Base-by-base conservation (phyloP, 1,140 invertebrate genomes). In the Nasonia giraulti region DNA sequence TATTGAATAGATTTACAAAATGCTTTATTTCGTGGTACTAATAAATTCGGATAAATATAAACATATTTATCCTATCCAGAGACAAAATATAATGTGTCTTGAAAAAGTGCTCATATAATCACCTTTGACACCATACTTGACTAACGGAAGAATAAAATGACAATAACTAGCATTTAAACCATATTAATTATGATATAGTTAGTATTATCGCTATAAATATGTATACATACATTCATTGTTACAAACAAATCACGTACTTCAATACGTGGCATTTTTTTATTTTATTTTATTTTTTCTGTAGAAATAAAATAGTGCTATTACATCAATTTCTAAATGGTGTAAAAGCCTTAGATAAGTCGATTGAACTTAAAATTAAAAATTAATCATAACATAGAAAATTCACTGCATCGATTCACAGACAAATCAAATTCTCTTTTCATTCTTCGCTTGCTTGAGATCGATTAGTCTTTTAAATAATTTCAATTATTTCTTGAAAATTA, bases 21-120 rank as follows among this genome's bases (percentile, higher is more conserved):
- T 86, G 69, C 82, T 88, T 89, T 88, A 89, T 88, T 88, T 86
- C 50, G 55, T 83, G 86, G 47, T 84, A 81, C 55, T 88, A 73
- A 81, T 82, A 79, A 27, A 84, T 79, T 84, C 50, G 12, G 81
- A 84, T 68, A 68, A 82, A 83, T 37, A 81, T 74, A 62, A 79
- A 85, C 20, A 74, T 69, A 47, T 68, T 81, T 71, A 23, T 86
- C 23, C 31, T 84, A 77, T 27, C 33, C 20, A 75, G 7, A 74
- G 71, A 84, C 76, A 71, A 87, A 47, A 27, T 27, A 33, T 33
- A 86, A 50, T 80, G 68, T 69, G 79, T 73, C 73, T 23, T 80
- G 80, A 83, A 77, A 78, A 83, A 78, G 74, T 73, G 44, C 47
- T 47, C 12, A 73, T 37, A 84, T 6, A 82, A 82, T 82, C 74